Evolutionary conservation across 1,140 invertebrate species (phyloP).

Genomic region (Heliconius congener): DNA sequence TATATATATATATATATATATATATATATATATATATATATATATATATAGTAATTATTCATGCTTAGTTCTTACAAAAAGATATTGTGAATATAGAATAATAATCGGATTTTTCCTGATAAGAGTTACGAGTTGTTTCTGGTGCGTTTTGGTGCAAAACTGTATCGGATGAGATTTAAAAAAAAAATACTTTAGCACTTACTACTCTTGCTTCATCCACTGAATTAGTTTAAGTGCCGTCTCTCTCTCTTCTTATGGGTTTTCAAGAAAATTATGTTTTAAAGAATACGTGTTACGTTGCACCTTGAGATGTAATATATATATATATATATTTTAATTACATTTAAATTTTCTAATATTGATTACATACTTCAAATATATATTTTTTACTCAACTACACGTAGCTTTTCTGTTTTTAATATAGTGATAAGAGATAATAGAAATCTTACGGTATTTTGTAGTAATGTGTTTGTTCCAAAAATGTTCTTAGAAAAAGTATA

Average conservation of each 20-base stretch:
- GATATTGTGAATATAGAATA: conserved; percentile 5
- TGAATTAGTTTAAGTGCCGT: not conserved
- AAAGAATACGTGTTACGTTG: not conserved
- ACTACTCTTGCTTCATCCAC: not conserved
- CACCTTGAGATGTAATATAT: not conserved
- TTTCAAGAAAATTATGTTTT: not conserved
- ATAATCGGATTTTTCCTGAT: not conserved
- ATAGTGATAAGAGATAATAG: not conserved
- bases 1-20: no score
- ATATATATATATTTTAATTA: not conserved
- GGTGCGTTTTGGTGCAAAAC: not conserved
- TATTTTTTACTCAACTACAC: not conserved
- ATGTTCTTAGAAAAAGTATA: no score
- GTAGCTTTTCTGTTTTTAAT: not conserved
- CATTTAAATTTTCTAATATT: not conserved
- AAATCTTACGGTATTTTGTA: no score
- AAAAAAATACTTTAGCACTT: not conserved
- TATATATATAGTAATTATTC: not conserved
- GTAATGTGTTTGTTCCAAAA: no score
- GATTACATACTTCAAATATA: no score
- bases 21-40: no score
- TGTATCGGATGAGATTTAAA: not conserved
- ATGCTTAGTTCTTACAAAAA: conserved; percentile 4
- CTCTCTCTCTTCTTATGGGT: not conserved
- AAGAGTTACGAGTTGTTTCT: not conserved